A percentile compares a stretch with the other conserved stretches of the same genome.
These are phyloP conservation scores for Limnephilus marmoratus DNA, from an alignment of 2,888 invertebrate species.

Conservation along the genomic window DNA sequence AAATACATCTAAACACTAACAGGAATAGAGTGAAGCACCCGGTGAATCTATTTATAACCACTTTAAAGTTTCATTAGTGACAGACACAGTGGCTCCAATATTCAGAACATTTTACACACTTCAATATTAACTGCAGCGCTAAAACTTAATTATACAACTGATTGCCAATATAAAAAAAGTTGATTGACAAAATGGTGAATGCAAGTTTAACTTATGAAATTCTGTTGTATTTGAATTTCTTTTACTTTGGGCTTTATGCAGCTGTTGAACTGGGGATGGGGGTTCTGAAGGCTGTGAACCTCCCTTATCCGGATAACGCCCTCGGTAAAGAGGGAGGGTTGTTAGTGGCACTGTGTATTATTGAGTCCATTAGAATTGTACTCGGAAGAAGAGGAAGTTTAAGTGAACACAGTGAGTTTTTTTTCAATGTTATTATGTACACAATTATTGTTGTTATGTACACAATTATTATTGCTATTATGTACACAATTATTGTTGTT, in stretches of 20 bases:
- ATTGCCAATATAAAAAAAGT: conserved; percentile 1
- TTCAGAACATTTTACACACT: conserved; percentile 34
- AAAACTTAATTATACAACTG: background rate
- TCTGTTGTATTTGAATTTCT: conserved; percentile 89
- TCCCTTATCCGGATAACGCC: conserved; percentile 86
- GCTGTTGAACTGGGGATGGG: conserved; percentile 89
- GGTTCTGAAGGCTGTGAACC: conserved; percentile 86
- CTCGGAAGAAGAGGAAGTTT: conserved; percentile 92
- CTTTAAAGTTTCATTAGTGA: background rate
- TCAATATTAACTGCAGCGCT: background rate
- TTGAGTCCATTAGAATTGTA: conserved; percentile 90
- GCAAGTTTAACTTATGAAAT: conserved; percentile 91
- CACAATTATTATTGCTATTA: too few species aligned
- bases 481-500: too few species aligned
- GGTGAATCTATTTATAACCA: conserved; percentile 55
- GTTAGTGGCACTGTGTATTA: conserved; percentile 84
- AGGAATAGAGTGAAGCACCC: conserved; percentile 44
- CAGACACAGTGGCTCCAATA: background rate
- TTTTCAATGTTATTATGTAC: background rate
- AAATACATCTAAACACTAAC: conserved; percentile 27
- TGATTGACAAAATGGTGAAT: conserved; percentile 77
- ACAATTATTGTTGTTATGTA: background rate
- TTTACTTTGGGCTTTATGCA: conserved; percentile 91
- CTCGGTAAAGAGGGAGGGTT: conserved; percentile 88
- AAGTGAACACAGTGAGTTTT: conserved; percentile 81